phyloP scores from a whole-genome alignment of 2,888 invertebrate genomes.

The Cheilosia vernalis region DNA sequence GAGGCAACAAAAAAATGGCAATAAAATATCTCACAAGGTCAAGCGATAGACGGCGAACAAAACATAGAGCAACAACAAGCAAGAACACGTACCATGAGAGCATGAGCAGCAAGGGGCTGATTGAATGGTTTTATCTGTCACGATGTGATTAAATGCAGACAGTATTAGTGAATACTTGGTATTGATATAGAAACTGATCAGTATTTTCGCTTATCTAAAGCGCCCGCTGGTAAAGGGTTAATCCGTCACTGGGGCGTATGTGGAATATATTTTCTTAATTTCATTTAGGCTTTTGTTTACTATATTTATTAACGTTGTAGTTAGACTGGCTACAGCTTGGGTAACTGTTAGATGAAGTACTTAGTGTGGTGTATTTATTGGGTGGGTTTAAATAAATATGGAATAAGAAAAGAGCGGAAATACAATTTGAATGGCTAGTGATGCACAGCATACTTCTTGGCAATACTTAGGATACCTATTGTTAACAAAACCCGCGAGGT shows the following conservation, averaged over 20 bases:
- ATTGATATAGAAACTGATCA: too few species aligned
- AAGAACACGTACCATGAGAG: background rate
- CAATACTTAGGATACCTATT: too few species aligned
- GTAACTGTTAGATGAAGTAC: too few species aligned
- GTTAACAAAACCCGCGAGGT: too few species aligned
- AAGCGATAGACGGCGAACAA: background rate
- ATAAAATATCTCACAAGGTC: constrained; percentile 15
- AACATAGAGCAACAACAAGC: background rate
- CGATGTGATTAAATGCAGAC: too few species aligned
- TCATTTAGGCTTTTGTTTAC: background rate
- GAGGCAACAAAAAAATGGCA: background rate
- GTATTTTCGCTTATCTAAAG: too few species aligned
- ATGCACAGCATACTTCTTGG: too few species aligned
- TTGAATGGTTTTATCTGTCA: background rate
- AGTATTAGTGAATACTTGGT: too few species aligned
- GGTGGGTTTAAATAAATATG: too few species aligned
- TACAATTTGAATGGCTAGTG: too few species aligned
- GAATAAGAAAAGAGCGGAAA: too few species aligned
- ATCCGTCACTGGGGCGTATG: constrained; percentile 29
- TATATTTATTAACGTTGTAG: background rate
- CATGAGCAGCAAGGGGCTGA: background rate
- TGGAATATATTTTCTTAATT: constrained; percentile 1
- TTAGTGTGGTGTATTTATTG: too few species aligned
- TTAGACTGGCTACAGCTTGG: background rate
- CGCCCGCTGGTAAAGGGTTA: background rate